Evolutionary conservation across 2,888 invertebrate species (phyloP), one percentile per base, ranked within the genome.

Genomic region (Azorinus chamasolen): DNA sequence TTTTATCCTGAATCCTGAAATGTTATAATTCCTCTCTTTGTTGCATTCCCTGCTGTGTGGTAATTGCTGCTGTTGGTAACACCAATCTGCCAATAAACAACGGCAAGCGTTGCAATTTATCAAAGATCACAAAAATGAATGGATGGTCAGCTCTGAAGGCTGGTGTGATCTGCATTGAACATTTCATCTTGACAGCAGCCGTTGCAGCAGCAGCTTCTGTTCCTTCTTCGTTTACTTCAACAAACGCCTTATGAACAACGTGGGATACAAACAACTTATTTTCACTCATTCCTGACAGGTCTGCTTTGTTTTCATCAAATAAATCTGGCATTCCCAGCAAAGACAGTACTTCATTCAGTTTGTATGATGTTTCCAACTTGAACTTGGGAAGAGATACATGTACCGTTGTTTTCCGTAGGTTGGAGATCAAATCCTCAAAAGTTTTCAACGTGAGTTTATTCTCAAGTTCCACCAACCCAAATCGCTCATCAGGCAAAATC

Each of bases 151-250:
- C 90, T 2, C 57, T 66, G 54, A 90, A 87, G 8, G 32, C 37
- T 20, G 64, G 53, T 5, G 43, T 57, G 0, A 74, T 70, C 8
- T 66, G 59, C 12, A 80, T 48, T 8, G 77, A 81, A 1, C 74
- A 8, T 18, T 12, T 57, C 72, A 62, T 70, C 62, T 87, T 76
- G 0, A 79, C 72, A 0, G 78, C 84, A 27, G 72, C 88, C 16
- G 87, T 91, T 6, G 92, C 90, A 5, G 91, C 91, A 14, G 92
- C 91, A 2, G 92, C 91, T 58, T 91, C 91, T 1, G 90, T 87
- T 0, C 91, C 92, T 62, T 91, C 89, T 69, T 92, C 92, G 58
- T 89, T 90, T 0, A 92, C 91, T 53, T 92, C 90, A 24, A 92
- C 83, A 70, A 90, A 91, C 4, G 92, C 91, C 76, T 92, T 91